phyloP scores from a whole-genome alignment of 1,140 invertebrate species.

The Coenobita brevimanus region DNA sequence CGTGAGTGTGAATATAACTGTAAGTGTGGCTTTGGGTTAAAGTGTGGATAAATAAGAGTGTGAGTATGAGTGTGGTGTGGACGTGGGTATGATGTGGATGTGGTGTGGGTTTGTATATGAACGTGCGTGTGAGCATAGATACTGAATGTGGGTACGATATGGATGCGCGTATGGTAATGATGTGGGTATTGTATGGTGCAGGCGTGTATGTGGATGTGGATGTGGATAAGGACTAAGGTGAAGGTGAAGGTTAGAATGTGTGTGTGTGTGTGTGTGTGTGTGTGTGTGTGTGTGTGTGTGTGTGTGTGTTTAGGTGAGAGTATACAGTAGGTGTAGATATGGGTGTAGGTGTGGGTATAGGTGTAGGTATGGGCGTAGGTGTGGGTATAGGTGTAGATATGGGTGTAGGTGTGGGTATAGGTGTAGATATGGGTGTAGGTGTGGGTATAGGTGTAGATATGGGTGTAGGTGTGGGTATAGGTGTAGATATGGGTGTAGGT shows the following conservation, averaged over 20 bases:
- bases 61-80: neutral
- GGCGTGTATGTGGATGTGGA: too few species aligned
- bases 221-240: neutral
- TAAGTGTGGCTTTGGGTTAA: neutral
- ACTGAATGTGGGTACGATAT: neutral
- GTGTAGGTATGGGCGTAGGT: neutral
- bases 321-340: too few species aligned
- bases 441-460: neutral
- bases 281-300: conserved; percentile 16
- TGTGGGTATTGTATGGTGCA: neutral
- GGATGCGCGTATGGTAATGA: neutral
- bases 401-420: neutral
- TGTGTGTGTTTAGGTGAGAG: neutral
- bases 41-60: neutral
- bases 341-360: neutral
- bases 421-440: neutral
- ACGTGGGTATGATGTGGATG: neutral
- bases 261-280: neutral
- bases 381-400: neutral
- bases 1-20: neutral
- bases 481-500: neutral
- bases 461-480: too few species aligned
- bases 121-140: neutral
- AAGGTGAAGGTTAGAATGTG: neutral
- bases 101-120: neutral